Base-by-base conservation (phyloP, 1,140 invertebrate genomes). In the Phenacoccus solenopsis region DNA sequence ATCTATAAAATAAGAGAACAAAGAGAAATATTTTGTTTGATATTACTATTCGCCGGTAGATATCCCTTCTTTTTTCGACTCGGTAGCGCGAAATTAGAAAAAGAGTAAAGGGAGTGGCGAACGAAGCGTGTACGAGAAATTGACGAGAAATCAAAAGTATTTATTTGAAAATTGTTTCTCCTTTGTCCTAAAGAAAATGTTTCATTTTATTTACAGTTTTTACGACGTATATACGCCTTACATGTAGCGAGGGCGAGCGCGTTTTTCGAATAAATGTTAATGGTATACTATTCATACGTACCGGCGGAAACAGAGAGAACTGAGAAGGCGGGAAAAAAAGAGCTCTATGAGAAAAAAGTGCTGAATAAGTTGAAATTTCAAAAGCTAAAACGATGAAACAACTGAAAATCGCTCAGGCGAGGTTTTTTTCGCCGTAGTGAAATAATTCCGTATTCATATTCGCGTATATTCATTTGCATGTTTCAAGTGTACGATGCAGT, bases 141-240 rank as follows among this genome's bases (percentile, higher is more conserved):
- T 64, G 59, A 64, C 59, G 59, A 64, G 25, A 64, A 64, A 64
- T 64, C 59, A 64, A 64, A 64, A 64, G 25, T 64, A 64, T 64
- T 25, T 64, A 64, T 64, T 49, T 49, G 38, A 49, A 49, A 49
- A 49, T 49, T 49, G 38, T 49, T 49, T 49, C 38, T 49, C 38
- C 38, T 49, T 49, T 49, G 38, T 49, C 30, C 5, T 32, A 32
- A 13, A 32, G 13, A 32, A 13, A 32, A 32, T 7, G 30, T 32
- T 32, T 32, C 13, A 32, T 32, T 32, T 32, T 32, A 32, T 32
- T 32, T 32, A 32, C 5, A 32, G 5, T 32, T 32, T 32, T 32
- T 32, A 32, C 5, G 13, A 32, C 30, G 30, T 32, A n/a, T n/a
- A n/a, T n/a, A 32, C 30, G 13, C 30, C 30, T 32, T 32, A 32